Evolutionary conservation across 2,113 vertebrate genomes (phyloP), one percentile per base, ranked within the genome.

Genomic region (Pristiophorus japonicus): DNA sequence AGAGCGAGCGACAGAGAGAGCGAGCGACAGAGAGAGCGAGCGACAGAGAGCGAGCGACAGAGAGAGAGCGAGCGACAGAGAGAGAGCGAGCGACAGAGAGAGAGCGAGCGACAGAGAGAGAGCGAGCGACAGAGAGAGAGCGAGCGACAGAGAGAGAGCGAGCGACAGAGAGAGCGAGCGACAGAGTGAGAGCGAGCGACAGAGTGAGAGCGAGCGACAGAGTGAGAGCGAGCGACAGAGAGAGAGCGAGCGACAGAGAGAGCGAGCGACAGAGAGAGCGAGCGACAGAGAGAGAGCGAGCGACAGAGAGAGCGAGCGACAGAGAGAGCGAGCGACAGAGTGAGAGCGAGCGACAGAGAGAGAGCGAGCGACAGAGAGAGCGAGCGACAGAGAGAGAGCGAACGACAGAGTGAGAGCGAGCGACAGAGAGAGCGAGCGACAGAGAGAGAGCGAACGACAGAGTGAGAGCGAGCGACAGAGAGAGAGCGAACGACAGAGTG

Each of bases 101-200:
- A 1, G 30, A 67, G 3, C 24, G 18, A 24, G 22, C 24, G 66
- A 70, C 1, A 6, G 0, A 24, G 66, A 70, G 66, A 20, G 20
- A 27, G 20, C 1, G 12, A 4, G n/a, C 30, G 67, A 96, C 20
- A n/a, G n/a, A 22, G 96, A 95, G 87, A 1, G 45, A 96, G 95
- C 11, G 0, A 8, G 93, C 7, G 65, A 55, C 42, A 66, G 66
- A 47, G 4, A 96, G 96, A 97, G 97, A 97, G 97, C 97, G 97
- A 97, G 97, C 97, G 97, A 97, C 96, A 87, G 96, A 91, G 85
- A 84, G 81, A 84, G 87, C 51, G 16, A 95, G 18, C 20, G 38
- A 42, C 0, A 81, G 1, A 22, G 38, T 42, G 16, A 42, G 10
- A 84, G 18, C 42, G 1, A 1, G 96, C 96, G 38, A n/a, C n/a